Evolutionary conservation across 2,888 invertebrate species (phyloP), one percentile per base, ranked within the genome.

Genomic region (Alloscopus bannaensis): DNA sequence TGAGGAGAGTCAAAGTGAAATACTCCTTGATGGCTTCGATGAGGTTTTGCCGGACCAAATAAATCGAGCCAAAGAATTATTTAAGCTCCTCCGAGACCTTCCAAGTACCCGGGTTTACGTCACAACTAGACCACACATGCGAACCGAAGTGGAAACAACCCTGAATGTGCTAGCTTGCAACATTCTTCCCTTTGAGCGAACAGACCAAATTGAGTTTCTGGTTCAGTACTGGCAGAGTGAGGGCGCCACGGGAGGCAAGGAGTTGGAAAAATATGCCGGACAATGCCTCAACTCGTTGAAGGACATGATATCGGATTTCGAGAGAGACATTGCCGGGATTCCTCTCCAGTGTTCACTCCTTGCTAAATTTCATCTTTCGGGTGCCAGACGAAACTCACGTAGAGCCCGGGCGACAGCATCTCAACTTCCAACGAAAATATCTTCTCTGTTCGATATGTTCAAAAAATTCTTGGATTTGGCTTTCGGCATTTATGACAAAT

Each of bases 181-280:
- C 1, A 65, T 65, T 11, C 13, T 28, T 8, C 45, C 65, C 16
- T 65, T 65, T 47, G n/a, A 26, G 8, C 3, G 0, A 1, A 18
- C 45, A 1, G 28, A 65, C 24, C 65, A 65, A 26, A 29, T 65
- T n/a, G 28, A 31, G 3, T 65, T 65, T 47, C 28, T 65, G 4
- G 26, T 16, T 1, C 16, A 28, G 20, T 65, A 13, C 18, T 65
- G 65, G 65, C 24, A 8, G 4, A 16, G 24, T 16, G n/a, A 42
- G 1, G 22, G 22, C 2, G 42, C 62, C 6, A 36, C 1, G 4
- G 1, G 6, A 2, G 16, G 16, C 16, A 26, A 42, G 6, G n/a
- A 13, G n/a, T 20, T 62, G 24, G 22, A 22, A 2, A 6, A 42
- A 4, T 62, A 24, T 42, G 6, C 42, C 1, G 22, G n/a, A 4